Conservation (phyloP, 92 coral and sea anemone species). For the Anthopleura xanthogrammica region DNA sequence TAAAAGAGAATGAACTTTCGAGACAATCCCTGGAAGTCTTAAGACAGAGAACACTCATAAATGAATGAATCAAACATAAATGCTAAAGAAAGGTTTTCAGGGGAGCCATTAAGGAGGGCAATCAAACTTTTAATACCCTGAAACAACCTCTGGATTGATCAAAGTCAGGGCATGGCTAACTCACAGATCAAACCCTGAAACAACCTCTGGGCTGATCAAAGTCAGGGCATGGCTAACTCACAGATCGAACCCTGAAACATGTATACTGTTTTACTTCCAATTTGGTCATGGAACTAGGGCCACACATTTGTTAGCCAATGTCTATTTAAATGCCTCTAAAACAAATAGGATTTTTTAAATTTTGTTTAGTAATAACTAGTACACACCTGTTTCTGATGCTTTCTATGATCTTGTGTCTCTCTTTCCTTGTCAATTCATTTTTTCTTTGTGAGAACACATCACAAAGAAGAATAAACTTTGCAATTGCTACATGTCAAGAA, state of each 20-base stretch:
- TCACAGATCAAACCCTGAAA: no score
- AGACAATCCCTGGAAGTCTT: conserved; percentile 70
- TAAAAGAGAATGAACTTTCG: conserved; percentile 55
- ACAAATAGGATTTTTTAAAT: no score
- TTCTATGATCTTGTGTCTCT: conserved; percentile 78
- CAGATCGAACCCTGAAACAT: not conserved
- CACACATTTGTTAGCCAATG: no score
- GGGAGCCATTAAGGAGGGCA: no score
- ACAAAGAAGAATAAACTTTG: conserved; percentile 79
- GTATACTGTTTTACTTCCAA: not conserved
- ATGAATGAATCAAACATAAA: not conserved
- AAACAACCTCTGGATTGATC: no score
- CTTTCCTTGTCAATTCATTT: conserved; percentile 77
- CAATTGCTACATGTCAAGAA: conserved; percentile 32
- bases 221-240: no score
- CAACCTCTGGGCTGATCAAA: no score
- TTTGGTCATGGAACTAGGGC: not conserved
- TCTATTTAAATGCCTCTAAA: no score
- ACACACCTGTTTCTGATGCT: conserved; percentile 68
- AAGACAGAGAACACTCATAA: not conserved
- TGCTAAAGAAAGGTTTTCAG: not conserved
- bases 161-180: no score
- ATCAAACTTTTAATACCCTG: no score
- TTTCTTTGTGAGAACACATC: conserved; percentile 90
- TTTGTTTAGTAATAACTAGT: not conserved